phyloP scores from a whole-genome alignment of 2,888 invertebrate species.

The Laothoe populi region DNA sequence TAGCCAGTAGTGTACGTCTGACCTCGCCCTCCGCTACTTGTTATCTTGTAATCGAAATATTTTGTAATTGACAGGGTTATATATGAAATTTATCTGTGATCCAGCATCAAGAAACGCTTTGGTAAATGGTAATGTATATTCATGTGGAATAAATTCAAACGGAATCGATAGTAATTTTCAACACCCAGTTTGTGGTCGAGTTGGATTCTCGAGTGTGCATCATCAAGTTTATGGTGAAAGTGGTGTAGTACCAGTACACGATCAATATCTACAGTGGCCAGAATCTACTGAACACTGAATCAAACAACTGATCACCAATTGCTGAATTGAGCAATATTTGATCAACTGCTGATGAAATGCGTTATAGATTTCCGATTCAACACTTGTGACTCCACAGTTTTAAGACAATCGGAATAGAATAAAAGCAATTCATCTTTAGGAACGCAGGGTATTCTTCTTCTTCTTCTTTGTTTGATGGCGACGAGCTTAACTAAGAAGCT shows the following conservation, averaged over 20 bases:
- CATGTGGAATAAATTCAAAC: conserved; percentile 6
- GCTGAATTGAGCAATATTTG: neutral
- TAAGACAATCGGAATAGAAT: too few species aligned
- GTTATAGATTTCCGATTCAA: too few species aligned
- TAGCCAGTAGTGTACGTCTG: neutral
- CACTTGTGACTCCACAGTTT: too few species aligned
- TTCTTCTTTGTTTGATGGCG: too few species aligned
- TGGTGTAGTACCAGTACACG: neutral
- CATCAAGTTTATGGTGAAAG: neutral
- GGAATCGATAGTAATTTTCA: neutral
- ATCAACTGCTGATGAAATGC: too few species aligned
- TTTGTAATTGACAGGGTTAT: conserved; percentile 15
- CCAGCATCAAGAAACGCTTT: conserved; percentile 6
- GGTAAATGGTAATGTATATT: conserved; percentile 19
- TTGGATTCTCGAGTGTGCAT: neutral
- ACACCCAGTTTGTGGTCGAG: neutral
- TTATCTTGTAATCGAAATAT: conserved; percentile 19
- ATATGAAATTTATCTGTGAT: conserved; percentile 21
- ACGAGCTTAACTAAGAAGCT: too few species aligned
- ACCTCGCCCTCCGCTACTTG: conserved; percentile 21
- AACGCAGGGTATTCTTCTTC: too few species aligned
- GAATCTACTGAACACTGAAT: too few species aligned
- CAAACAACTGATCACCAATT: neutral
- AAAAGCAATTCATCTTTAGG: too few species aligned
- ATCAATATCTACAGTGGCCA: neutral